A percentile compares a stretch with the other conserved stretches of the same genome.
Evolutionary conservation across 2,888 invertebrate species (phyloP).

Genomic region (Yponomeuta cagnagella): DNA sequence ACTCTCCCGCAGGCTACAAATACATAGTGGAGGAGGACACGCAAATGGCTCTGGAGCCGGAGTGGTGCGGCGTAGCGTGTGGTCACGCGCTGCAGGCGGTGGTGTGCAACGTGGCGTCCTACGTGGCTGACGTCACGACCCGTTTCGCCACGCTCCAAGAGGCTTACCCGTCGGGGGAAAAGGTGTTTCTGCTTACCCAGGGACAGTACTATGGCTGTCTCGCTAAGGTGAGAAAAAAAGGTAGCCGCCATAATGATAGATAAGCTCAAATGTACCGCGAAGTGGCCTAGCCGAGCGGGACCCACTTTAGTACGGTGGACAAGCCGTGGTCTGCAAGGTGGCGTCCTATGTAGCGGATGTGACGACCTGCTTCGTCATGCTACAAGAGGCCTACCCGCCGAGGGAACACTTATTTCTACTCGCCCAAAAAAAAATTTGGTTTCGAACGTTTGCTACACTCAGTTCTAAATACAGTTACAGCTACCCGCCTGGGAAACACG

Average conservation of each 20-base stretch:
- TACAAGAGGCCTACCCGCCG: too few relatives aligned
- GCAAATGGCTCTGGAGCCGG: conserved; percentile 79
- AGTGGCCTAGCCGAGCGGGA: too few relatives aligned
- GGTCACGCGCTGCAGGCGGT: conserved; percentile 83
- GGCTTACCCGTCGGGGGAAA: conserved; percentile 80
- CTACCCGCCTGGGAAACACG: conserved; percentile 79
- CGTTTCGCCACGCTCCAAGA: conserved; percentile 43
- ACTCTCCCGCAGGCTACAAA: conserved; percentile 47
- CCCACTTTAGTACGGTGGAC: too few relatives aligned
- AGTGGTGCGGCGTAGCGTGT: conserved; percentile 79
- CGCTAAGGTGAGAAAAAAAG: conserved; percentile 77
- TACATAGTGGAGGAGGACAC: conserved; percentile 74
- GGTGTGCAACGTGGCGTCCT: conserved; percentile 43
- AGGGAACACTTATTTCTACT: too few relatives aligned
- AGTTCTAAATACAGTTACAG: too few relatives aligned
- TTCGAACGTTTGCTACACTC: too few relatives aligned
- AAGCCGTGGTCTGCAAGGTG: too few relatives aligned
- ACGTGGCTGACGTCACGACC: conserved; percentile 32
- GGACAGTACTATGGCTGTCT: conserved; percentile 87
- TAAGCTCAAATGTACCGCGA: too few relatives aligned
- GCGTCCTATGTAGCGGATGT: too few relatives aligned
- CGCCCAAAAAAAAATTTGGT: background rate
- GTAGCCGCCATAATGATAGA: too few relatives aligned
- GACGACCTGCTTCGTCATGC: too few relatives aligned
- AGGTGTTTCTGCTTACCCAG: conserved; percentile 83